A percentile compares a stretch with the other conserved stretches of the same genome.
phyloP scores from a whole-genome alignment of 2,797 vertebrate genomes.

The Rallus crepitans region DNA sequence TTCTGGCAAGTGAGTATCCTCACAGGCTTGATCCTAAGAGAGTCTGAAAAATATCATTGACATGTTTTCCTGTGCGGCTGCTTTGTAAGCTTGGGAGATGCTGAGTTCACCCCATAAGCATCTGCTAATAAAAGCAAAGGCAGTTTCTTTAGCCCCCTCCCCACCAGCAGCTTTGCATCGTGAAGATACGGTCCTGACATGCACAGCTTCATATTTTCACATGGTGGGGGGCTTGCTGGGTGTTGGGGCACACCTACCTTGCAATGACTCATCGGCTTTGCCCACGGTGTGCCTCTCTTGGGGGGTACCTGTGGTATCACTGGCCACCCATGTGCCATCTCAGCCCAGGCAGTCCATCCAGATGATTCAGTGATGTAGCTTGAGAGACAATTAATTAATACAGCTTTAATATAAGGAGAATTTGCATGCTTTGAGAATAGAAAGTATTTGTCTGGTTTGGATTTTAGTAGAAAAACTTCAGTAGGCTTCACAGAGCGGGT shows the following conservation, averaged over 20 bases:
- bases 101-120: background rate
- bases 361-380: background rate
- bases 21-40: background rate
- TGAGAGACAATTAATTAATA: too few species aligned
- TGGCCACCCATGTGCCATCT: background rate
- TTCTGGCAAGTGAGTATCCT: background rate
- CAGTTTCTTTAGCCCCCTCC: background rate
- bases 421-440: too few species aligned
- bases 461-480: too few species aligned
- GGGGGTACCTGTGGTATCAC: too few species aligned
- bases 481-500: background rate
- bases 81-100: background rate
- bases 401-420: too few species aligned
- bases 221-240: background rate
- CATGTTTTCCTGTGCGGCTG: background rate
- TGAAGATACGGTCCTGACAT: background rate
- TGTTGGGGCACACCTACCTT: background rate
- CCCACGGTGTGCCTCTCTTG: accelerated
- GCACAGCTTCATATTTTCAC: background rate
- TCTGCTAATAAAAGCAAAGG: background rate
- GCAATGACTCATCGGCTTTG: accelerated
- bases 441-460: too few species aligned
- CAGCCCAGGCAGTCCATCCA: background rate
- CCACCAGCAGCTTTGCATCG: background rate
- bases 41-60: background rate